Evolutionary conservation across 1,140 invertebrate genomes (phyloP).

Genomic region (Scaptodrosophila lebanonensis): DNA sequence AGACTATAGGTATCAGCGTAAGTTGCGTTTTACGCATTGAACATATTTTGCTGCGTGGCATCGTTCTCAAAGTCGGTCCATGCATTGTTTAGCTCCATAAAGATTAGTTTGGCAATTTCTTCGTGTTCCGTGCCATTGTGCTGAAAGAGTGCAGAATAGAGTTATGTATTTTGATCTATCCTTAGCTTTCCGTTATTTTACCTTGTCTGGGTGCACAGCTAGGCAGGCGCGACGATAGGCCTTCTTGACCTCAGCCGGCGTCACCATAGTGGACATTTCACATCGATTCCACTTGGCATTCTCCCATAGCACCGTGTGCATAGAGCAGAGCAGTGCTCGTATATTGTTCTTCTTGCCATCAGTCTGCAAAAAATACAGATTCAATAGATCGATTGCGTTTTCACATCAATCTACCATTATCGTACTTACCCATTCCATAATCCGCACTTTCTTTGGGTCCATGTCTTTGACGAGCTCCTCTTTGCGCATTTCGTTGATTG

Average conservation of each 20-base stretch:
- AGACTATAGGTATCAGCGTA: conserved; percentile 24
- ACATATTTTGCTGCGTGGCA: conserved; percentile 89
- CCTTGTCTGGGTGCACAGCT: conserved; percentile 99
- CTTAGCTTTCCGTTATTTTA: conserved; percentile 72
- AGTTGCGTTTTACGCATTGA: conserved; percentile 76
- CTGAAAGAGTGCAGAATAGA: conserved; percentile 77
- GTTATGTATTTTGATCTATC: conserved; percentile 16
- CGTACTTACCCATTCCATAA: conserved; percentile 83
- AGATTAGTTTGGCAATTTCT: conserved; percentile 96
- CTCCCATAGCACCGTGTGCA: conserved; percentile 96
- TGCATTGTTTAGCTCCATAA: conserved; percentile 99
- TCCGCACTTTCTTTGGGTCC: conserved; percentile 94
- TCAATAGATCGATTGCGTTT: not conserved
- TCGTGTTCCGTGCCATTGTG: conserved; percentile 93
- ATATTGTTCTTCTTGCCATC: conserved; percentile 98
- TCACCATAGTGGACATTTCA: conserved; percentile 96
- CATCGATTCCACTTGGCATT: conserved; percentile 94
- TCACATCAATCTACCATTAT: not conserved
- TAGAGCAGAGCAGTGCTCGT: conserved; percentile 93
- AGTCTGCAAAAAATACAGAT: conserved; percentile 80
- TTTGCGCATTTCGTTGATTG: conserved; percentile 95
- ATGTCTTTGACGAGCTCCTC: conserved; percentile 90
- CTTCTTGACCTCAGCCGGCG: conserved; percentile 95
- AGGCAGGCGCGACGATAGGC: conserved; percentile 96
- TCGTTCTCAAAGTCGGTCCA: conserved; percentile 98